Evolutionary conservation across 2,113 vertebrate species (phyloP).

Genomic region (Corvus hawaiiensis): DNA sequence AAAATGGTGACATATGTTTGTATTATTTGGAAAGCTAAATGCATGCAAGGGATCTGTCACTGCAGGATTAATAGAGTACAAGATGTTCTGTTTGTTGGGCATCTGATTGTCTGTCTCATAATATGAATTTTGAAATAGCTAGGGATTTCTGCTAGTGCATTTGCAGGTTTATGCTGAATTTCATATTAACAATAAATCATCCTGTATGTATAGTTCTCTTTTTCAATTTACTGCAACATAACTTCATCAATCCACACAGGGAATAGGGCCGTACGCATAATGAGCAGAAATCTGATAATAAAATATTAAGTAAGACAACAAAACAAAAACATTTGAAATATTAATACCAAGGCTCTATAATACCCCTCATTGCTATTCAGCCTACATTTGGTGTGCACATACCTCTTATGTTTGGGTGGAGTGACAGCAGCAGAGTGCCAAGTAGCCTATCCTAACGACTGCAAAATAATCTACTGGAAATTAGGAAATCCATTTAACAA

Average conservation of each 20-base stretch:
- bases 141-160: constrained; percentile 58
- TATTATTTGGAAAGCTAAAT: constrained; percentile 73
- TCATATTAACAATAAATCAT: constrained; percentile 69
- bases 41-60: constrained; percentile 68
- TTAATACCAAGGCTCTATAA: constrained; percentile 54
- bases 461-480: constrained; percentile 3
- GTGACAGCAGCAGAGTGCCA: not conserved
- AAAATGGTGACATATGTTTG: constrained; percentile 73
- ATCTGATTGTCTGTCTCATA: constrained; percentile 70
- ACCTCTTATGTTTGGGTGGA: not conserved
- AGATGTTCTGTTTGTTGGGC: constrained; percentile 62
- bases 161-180: constrained; percentile 65
- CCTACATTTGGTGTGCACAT: not conserved
- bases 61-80: constrained; percentile 69
- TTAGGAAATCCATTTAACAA: not conserved
- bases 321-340: constrained; percentile 65
- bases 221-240: constrained; percentile 64
- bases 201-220: constrained; percentile 57
- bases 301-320: constrained; percentile 68
- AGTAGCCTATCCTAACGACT: not conserved
- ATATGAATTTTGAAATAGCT: constrained; percentile 72
- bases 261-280: constrained; percentile 16
- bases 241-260: constrained; percentile 44
- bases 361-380: constrained; percentile 33
- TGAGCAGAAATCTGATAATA: constrained; percentile 63